Evolutionary conservation across 2,113 vertebrate genomes (phyloP).

Genomic region (Hystrix cristata): DNA sequence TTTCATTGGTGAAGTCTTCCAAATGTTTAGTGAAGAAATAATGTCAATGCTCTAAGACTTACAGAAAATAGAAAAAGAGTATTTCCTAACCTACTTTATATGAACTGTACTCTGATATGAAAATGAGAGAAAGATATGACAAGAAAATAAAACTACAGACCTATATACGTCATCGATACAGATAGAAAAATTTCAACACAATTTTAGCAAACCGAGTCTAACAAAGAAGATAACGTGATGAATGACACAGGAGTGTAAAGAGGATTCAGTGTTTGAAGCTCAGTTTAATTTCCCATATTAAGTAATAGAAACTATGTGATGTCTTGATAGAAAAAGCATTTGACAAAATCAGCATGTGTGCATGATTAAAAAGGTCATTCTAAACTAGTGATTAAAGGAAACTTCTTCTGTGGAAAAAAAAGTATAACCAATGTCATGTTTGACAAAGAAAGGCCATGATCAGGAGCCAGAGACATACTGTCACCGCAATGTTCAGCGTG

Average conservation of each 20-base stretch:
- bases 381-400: neutral
- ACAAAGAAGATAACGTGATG: neutral
- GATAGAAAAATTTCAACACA: neutral
- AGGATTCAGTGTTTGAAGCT: neutral
- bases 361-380: neutral
- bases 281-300: neutral
- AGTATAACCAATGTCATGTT: neutral
- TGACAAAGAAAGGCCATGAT: neutral
- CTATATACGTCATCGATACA: neutral
- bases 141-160: neutral
- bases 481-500: neutral
- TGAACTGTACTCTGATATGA: neutral
- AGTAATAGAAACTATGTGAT: neutral
- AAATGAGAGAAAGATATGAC: neutral
- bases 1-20: neutral
- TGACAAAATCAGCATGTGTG: neutral
- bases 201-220: neutral
- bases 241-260: neutral
- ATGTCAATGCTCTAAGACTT: neutral
- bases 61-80: neutral
- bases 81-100: neutral
- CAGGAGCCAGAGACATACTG: no score
- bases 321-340: neutral
- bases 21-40: conserved; percentile 6
- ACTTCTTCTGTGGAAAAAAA: neutral